phyloP scores from a whole-genome alignment of 1,140 invertebrate genomes.

The fruit fly (Drosophila melanogaster) region DNA sequence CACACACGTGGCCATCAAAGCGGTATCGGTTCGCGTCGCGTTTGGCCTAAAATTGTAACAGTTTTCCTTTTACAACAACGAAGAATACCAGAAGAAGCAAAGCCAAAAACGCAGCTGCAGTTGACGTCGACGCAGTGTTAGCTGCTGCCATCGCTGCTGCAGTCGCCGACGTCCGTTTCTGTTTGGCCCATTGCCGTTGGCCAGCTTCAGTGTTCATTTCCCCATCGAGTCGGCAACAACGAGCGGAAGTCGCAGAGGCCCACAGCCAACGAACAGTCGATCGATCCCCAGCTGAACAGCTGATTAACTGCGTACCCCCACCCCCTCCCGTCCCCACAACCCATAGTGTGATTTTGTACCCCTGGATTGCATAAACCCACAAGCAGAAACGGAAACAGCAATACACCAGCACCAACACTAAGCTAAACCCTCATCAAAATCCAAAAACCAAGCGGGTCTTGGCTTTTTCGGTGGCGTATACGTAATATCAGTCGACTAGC shows the following conservation, averaged over 20 bases:
- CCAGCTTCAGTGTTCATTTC: constrained; percentile 80
- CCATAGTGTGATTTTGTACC: neutral
- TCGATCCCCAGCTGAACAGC: constrained; percentile 5
- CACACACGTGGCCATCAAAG: constrained; percentile 69
- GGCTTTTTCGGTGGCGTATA: constrained; percentile 33
- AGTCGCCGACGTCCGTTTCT: constrained; percentile 40
- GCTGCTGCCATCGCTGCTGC: constrained; percentile 33
- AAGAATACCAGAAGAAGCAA: constrained; percentile 25
- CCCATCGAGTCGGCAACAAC: constrained; percentile 72
- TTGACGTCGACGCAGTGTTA: constrained; percentile 7
- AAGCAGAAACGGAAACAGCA: neutral
- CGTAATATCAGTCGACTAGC: constrained; percentile 28
- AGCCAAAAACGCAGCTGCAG: constrained; percentile 36
- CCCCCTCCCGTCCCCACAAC: neutral
- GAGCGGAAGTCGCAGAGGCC: constrained; percentile 35
- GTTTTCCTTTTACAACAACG: constrained; percentile 57
- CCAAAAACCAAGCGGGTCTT: neutral
- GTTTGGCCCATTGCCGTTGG: constrained; percentile 26
- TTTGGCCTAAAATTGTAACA: constrained; percentile 81
- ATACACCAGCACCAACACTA: neutral
- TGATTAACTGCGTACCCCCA: neutral
- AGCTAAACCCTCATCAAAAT: neutral
- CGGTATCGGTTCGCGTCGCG: constrained; percentile 58
- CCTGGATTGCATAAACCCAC: constrained; percentile 7
- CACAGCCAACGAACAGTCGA: constrained; percentile 14